Evolutionary conservation across 2,113 vertebrate genomes (phyloP), one percentile per base, ranked within the genome.

Genomic region (Sylvia atricapilla): DNA sequence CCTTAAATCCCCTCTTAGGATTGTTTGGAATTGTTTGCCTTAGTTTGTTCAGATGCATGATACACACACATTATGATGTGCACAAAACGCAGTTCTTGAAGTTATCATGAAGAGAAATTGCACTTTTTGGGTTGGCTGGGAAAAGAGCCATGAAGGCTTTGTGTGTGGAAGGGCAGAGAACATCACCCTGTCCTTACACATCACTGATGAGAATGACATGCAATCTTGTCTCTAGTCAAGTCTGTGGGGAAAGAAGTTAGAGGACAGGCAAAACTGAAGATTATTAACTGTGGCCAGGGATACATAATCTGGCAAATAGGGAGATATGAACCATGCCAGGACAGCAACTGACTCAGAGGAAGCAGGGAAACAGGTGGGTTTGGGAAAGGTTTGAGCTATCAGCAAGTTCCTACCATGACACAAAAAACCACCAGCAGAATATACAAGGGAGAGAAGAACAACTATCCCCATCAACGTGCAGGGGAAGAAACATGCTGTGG

Each of bases 401-500:
- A 84, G 39, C 0, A 0, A 3, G 31, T 72, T 94, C 44, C 79
- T 53, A 41, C 44, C 16, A 21, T 7, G n/a, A 59, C 50, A 62
- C 9, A 67, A 53, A 30, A 30, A 11, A 0, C 0, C 0, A 0
- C 0, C 1, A 78, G 60, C 41, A 55, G 39, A 73, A 69, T 14
- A 53, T 12, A 24, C 6, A 53, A 44, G 44, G 30, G 27, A 37
- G n/a, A 74, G 64, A 78, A 62, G 41, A 83, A 77, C 5, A 58
- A 91, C 25, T 15, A 21, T 3, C 25, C 23, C 5, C 50, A 83
- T 37, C 15, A 19, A 17, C 0, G 0, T n/a, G 43, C 22, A 81
- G 55, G 41, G 47, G 59, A 69, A 79, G 31, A 43, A 72, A 77
- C 12, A 27, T 22, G 13, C 33, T n/a, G 39, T 47, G 21, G 43